These are phyloP conservation scores for Saguinus imperator DNA, from an alignment of 2,113 vertebrate species.

Conservation along the genomic window DNA sequence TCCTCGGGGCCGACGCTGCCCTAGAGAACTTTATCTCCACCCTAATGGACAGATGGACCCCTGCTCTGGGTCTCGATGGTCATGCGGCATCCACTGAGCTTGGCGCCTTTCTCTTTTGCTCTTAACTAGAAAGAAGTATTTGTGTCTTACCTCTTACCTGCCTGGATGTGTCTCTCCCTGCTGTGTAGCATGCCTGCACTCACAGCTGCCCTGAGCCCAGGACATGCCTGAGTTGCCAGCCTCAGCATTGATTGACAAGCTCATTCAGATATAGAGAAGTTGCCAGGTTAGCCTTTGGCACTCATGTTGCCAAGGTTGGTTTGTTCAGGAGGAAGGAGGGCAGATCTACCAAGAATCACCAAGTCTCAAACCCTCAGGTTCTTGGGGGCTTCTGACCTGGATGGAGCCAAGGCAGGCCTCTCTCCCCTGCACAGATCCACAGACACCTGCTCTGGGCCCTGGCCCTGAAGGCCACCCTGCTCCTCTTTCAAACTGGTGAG, in stretches of 20 bases:
- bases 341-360: background rate
- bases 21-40: background rate
- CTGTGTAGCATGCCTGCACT: background rate
- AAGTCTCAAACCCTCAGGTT: background rate
- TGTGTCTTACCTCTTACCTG: background rate
- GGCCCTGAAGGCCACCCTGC: background rate
- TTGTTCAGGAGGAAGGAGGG: background rate
- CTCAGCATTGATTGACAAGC: background rate
- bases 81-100: background rate
- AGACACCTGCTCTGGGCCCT: background rate
- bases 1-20: background rate
- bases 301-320: background rate
- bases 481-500: background rate
- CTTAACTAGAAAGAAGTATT: background rate
- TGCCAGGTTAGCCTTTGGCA: background rate
- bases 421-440: background rate
- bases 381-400: background rate
- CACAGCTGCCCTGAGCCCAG: background rate
- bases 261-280: background rate
- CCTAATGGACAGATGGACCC: background rate
- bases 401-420: background rate
- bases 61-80: background rate
- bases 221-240: background rate
- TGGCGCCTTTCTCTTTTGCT: background rate
- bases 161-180: background rate